Evolutionary conservation across 2,888 invertebrate genomes (phyloP), one percentile per base, ranked within the genome.

Genomic region (Epistrophella euchroma): DNA sequence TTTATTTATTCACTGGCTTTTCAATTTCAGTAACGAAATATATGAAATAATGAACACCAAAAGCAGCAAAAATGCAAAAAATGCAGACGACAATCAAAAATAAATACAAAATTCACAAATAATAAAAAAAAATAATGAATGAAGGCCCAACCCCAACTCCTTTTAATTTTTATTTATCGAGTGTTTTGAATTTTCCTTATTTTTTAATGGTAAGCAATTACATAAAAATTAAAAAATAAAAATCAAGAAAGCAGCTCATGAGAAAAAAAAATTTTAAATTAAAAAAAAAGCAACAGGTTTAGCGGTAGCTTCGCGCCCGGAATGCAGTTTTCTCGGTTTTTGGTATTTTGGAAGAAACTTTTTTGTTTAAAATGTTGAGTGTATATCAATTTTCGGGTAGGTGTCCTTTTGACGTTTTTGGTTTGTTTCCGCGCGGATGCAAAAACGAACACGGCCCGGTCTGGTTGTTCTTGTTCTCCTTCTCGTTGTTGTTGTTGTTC

Each of bases 201-300:
- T 68, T 28, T 47, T 68, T 28, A 25, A 19, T 37, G 28, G 15
- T 45, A 68, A 47, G 28, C 58, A 62, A 25, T 68, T 11, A 50
- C 9, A 0, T 15, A 13, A 72, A 56, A 56, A 15, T 45, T 25
- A 68, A 19, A 43, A 60, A 66, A 55, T 11, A 75, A 55, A 56
- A 55, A 55, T n/a, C 5, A 25, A 56, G 13, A 40, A 52, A 56
- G 55, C 35, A 52, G 9, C 28, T 43, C 4, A 58, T 17, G 5
- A 37, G 17, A 11, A 52, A 52, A 4, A 43, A 60, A 50, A 50
- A 25, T 3, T 72, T 13, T 45, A 72, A 45, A 32, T 17, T 7
- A 40, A 45, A 58, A 17, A 60, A 73, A 74, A 78, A 37, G 86
- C 86, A 86, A 86, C 86, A 86, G 86, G 86, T 86, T 86, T 86